Base-by-base conservation (phyloP, 2,113 vertebrate species). In the Peromyscus polionotus region DNA sequence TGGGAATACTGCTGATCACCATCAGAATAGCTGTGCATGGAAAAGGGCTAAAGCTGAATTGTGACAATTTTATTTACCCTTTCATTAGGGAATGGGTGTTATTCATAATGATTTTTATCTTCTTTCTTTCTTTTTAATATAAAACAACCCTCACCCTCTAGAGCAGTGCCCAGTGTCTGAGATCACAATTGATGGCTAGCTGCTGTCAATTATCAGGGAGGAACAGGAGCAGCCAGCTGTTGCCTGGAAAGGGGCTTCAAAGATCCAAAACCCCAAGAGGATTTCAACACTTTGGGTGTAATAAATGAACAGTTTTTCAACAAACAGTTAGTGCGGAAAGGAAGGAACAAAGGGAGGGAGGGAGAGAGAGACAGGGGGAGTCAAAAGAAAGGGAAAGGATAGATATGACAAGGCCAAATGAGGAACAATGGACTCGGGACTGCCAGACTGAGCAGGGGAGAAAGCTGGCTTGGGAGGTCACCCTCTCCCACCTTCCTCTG, bases 131-230 rank as follows among this genome's bases (percentile, higher is more conserved):
- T 42, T 59, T 90, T 91, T 96, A 67, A 84, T 95, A 95, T 48
- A 84, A 90, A 83, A 36, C 54, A 83, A 17, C 28, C 75, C 79
- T 95, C 26, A 91, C 14, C 54, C 59, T 17, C 76, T 61, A 6
- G 39, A 93, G 45, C 22, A 63, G 59, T 11, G 92, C 63, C n/a
- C 77, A 28, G 92, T 9, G 19, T 65, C 76, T 96, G 31, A 98
- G 92, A 42, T 94, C 95, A 80, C 7, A 0, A 22, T 96, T 94
- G 54, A 87, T 93, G 70, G n/a, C 51, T 92, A 97, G 86, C 4
- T 93, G 61, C 28, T 97, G 39, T 95, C 91, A 72, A 0, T 95
- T 59, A 84, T 45, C 16, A 45, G 48, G 2, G 14, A 90, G 76
- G 63, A 91, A 51, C 63, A 33, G 51, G 3, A 72, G 36, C 36